Conservation (phyloP, 2,888 invertebrate genomes). For the Dolichopus griseipennis region DNA sequence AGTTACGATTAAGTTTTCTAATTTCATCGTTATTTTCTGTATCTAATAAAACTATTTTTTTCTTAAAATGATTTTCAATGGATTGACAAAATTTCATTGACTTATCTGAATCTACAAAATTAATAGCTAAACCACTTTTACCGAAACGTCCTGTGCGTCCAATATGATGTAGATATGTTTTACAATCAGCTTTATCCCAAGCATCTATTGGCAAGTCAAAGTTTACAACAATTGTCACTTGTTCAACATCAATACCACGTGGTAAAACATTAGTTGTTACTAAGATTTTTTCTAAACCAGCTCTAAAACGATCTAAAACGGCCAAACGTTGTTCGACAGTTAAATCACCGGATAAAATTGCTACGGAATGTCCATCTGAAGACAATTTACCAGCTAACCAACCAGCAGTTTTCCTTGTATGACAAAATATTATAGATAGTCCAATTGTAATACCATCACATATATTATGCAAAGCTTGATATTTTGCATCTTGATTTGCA, state of each 20-base stretch:
- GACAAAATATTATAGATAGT: constrained; percentile 97
- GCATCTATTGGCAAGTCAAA: constrained; percentile 90
- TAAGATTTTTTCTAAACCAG: constrained; percentile 86
- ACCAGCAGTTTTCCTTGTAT: constrained; percentile 76
- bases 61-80: constrained; percentile 84
- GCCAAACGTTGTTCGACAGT: constrained; percentile 87
- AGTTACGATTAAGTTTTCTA: constrained; percentile 71
- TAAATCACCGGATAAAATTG: constrained; percentile 84
- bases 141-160: constrained; percentile 97
- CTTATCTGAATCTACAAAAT: constrained; percentile 75
- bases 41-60: constrained; percentile 71
- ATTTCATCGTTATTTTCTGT: constrained; percentile 89
- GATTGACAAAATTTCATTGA: constrained; percentile 63
- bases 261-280: constrained; percentile 87
- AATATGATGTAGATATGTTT: constrained; percentile 96
- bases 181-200: constrained; percentile 78
- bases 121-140: constrained; percentile 93
- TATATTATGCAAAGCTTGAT: constrained; percentile 86
- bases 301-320: constrained; percentile 84
- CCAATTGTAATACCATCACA: constrained; percentile 94
- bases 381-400: constrained; percentile 88
- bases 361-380: constrained; percentile 88
- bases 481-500: constrained; percentile 76
- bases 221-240: constrained; percentile 96
- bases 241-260: constrained; percentile 87